Conservation (phyloP, 2,797 vertebrate species). For the Halcyon leucocephala region DNA sequence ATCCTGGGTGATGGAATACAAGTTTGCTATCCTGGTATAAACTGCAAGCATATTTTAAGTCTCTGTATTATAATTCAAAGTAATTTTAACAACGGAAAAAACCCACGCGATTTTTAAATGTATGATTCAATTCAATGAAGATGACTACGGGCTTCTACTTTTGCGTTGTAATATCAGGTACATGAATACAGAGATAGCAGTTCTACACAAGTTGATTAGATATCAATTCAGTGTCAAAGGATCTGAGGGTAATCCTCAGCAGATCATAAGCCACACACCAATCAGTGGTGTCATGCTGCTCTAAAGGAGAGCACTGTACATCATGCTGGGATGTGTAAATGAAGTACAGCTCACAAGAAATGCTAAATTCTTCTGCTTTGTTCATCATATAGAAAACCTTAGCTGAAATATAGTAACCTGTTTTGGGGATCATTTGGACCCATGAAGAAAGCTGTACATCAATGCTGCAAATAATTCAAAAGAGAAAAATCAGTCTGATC, state of each 20-base stretch:
- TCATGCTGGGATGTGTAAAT: conserved; percentile 9
- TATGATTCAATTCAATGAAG: neutral
- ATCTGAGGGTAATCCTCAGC: conserved; percentile 4
- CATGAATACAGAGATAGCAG: neutral
- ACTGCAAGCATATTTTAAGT: neutral
- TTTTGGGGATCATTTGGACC: neutral
- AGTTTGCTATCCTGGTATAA: neutral
- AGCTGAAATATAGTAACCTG: neutral
- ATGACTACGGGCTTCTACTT: neutral
- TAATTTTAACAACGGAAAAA: neutral
- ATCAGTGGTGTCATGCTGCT: neutral
- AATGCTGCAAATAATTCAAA: neutral
- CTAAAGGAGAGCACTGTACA: neutral
- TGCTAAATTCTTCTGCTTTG: neutral
- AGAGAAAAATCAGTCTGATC: neutral
- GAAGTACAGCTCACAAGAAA: neutral
- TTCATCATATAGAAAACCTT: neutral
- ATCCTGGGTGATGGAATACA: neutral
- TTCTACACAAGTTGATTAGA: neutral
- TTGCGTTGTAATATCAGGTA: neutral
- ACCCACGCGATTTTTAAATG: too few relatives aligned
- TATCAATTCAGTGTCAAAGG: neutral
- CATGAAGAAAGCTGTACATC: neutral
- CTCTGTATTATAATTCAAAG: neutral
- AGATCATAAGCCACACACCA: neutral